phyloP scores from a whole-genome alignment of 2,797 vertebrate species.

The Sebastes hubbsi region DNA sequence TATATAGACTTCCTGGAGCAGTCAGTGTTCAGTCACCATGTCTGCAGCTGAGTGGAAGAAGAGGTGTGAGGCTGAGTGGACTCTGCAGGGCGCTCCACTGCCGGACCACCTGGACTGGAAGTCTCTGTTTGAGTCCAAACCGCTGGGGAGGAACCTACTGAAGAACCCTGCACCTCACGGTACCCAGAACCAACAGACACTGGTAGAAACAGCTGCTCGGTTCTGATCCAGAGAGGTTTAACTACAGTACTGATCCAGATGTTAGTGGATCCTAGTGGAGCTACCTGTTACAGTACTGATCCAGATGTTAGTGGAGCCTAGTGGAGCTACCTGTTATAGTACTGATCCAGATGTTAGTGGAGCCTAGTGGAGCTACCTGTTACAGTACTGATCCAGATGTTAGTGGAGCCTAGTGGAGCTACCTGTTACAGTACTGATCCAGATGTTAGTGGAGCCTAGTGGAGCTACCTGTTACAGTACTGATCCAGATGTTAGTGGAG shows the following conservation, averaged over 20 bases:
- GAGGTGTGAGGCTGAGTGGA: slow-evolving; percentile 74
- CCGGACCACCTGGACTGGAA: slow-evolving; percentile 81
- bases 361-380: too few species aligned
- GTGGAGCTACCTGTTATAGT: too few species aligned
- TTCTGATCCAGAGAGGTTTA: not conserved
- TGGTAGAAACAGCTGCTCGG: rapidly evolving
- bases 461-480: too few species aligned
- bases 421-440: too few species aligned
- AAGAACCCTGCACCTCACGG: slow-evolving; percentile 85
- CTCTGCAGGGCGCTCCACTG: slow-evolving; percentile 59
- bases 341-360: too few species aligned
- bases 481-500: too few species aligned
- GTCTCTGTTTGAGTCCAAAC: slow-evolving; percentile 75
- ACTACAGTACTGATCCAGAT: not conserved
- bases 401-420: too few species aligned
- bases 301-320: too few species aligned
- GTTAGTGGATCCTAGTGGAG: too few species aligned
- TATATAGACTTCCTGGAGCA: slow-evolving; percentile 33
- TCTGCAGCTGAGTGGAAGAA: slow-evolving; percentile 70
- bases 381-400: not conserved
- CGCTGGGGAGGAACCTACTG: slow-evolving; percentile 85
- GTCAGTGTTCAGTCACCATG: slow-evolving; percentile 10
- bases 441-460: too few species aligned
- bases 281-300: too few species aligned
- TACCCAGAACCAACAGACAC: slow-evolving; percentile 28